A percentile compares a stretch with the other conserved stretches of the same genome.
Evolutionary conservation across 2,797 vertebrate genomes (phyloP).

Genomic region (Octomys mimax): DNA sequence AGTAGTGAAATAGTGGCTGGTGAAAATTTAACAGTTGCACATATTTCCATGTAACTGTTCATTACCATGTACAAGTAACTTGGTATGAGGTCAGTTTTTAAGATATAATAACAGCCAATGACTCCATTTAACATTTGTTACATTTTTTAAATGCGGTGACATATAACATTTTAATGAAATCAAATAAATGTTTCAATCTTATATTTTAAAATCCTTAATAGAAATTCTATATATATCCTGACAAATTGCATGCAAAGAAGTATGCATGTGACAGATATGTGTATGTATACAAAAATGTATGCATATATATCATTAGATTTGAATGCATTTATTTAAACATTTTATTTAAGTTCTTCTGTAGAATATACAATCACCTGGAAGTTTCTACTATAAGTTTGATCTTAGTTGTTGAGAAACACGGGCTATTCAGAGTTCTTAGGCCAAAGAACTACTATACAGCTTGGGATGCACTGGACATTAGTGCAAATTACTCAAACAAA

Average conservation of each 20-base stretch:
- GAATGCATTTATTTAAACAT: constrained; percentile 59
- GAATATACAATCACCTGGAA: constrained; percentile 64
- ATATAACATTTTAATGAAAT: constrained; percentile 76
- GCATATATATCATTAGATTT: constrained; percentile 67
- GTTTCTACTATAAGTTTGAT: constrained; percentile 61
- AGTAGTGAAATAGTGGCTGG: constrained; percentile 62
- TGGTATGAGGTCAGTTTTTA: constrained; percentile 65
- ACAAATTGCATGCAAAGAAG: constrained; percentile 60
- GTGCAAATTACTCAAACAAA: constrained; percentile 42
- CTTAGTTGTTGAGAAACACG: constrained; percentile 69
- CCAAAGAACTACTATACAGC: constrained; percentile 53
- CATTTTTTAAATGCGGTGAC: constrained; percentile 67
- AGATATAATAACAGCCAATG: constrained; percentile 69
- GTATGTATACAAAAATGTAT: constrained; percentile 63
- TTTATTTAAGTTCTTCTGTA: constrained; percentile 56
- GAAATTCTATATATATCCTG: constrained; percentile 75
- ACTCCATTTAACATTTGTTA: constrained; percentile 46
- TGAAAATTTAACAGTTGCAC: constrained; percentile 36
- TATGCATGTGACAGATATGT: neutral
- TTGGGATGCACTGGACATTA: constrained; percentile 40
- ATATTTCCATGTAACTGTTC: constrained; percentile 67
- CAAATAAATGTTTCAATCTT: constrained; percentile 56
- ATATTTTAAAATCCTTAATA: constrained; percentile 74
- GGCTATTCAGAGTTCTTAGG: constrained; percentile 63
- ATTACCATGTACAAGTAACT: constrained; percentile 75